phyloP scores from a whole-genome alignment of 2,797 vertebrate genomes.

The Pantherophis alleghaniensis region DNA sequence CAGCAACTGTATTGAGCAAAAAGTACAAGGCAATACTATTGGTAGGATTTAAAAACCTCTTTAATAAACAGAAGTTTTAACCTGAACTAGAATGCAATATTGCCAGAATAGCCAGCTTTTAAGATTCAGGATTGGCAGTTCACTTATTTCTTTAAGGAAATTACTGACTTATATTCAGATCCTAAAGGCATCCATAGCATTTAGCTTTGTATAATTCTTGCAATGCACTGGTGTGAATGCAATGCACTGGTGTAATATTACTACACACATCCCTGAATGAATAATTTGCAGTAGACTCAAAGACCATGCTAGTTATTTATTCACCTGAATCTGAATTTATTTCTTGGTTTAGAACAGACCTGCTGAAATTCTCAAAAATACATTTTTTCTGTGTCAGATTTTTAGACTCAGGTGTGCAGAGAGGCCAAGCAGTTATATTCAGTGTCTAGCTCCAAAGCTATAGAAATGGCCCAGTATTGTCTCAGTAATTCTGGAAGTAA shows the following conservation, averaged over 20 bases:
- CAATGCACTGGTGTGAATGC: constrained; percentile 38
- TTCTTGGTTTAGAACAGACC: constrained; percentile 19
- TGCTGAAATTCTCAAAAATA: neutral
- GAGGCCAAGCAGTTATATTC: neutral
- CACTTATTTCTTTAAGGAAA: constrained; percentile 57
- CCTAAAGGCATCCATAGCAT: constrained; percentile 44
- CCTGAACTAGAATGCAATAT: constrained; percentile 24
- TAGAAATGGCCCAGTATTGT: neutral
- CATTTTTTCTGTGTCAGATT: constrained; percentile 16
- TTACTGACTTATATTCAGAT: constrained; percentile 61
- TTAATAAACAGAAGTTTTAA: constrained; percentile 27
- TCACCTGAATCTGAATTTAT: constrained; percentile 49
- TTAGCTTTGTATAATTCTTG: constrained; percentile 50
- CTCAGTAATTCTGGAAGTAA: neutral
- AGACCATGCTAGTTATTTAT: constrained; percentile 29
- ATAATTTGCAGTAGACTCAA: constrained; percentile 35
- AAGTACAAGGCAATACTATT: constrained; percentile 9
- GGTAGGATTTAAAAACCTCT: constrained; percentile 35
- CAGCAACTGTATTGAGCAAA: neutral
- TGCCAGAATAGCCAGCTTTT: constrained; percentile 19
- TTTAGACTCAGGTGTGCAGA: neutral
- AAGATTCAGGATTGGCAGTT: constrained; percentile 40
- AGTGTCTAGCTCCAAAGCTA: neutral
- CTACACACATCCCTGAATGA: constrained; percentile 55
- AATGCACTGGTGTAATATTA: constrained; percentile 35